Percentiles rank a stretch among this genome's conserved stretches.
phyloP scores from a whole-genome alignment of 2,797 vertebrate species.

The Carcharodon carcharias region DNA sequence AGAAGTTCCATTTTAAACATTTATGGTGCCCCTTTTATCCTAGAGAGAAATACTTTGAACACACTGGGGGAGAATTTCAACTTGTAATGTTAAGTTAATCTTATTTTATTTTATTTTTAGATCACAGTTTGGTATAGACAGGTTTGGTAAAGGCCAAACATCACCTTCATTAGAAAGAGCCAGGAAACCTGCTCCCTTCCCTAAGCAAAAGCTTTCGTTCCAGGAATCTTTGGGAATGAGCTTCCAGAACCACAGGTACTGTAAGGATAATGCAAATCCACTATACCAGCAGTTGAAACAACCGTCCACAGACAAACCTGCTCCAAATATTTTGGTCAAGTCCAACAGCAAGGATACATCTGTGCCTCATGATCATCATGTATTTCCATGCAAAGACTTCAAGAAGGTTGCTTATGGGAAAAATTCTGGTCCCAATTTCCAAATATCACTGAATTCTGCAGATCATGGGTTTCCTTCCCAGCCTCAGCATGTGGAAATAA shows the following conservation, averaged over 20 bases:
- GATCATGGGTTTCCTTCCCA: not conserved
- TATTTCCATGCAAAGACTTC: not conserved
- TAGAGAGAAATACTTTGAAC: not conserved
- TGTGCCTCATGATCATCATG: not conserved
- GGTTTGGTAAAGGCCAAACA: not conserved
- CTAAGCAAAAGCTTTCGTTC: not conserved
- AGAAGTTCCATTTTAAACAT: not conserved
- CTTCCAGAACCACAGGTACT: not conserved
- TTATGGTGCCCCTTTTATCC: not conserved
- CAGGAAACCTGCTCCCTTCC: not conserved
- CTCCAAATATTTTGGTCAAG: not conserved
- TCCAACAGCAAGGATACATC: not conserved
- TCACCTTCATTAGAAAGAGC: slow-evolving; percentile 16
- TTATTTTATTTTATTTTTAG: slow-evolving; percentile 21
- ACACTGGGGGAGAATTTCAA: not conserved
- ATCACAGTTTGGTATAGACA: not conserved
- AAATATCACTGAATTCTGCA: not conserved
- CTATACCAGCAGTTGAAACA: slow-evolving; percentile 12
- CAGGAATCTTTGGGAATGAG: not conserved
- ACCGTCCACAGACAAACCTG: not conserved
- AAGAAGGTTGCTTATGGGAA: not conserved
- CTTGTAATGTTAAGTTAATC: not conserved
- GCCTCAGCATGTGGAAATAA: not conserved
- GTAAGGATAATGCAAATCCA: not conserved
- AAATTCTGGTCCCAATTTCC: not conserved